Percentiles rank a stretch among this genome's conserved stretches.
phyloP scores from a whole-genome alignment of 2,797 vertebrate species.

The Euphonia xanthogaster region DNA sequence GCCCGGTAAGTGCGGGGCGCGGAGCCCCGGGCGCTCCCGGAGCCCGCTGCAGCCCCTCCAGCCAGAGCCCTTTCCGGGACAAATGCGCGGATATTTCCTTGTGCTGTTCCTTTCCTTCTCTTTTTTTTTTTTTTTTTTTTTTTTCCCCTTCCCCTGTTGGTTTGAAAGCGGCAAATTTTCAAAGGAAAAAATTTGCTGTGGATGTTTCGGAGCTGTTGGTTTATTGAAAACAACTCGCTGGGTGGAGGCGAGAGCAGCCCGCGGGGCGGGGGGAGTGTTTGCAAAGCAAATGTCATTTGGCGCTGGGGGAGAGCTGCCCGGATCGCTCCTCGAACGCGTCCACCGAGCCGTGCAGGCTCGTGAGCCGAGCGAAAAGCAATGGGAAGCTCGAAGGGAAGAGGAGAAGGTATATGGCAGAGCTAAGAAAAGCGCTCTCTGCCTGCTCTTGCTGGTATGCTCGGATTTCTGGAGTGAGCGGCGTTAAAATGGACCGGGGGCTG shows the following conservation, averaged over 20 bases:
- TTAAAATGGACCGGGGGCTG: not conserved
- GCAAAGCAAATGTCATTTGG: not conserved
- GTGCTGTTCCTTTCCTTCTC: not conserved
- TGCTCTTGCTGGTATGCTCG: not conserved
- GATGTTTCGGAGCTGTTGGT: not conserved
- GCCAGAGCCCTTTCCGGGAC: not conserved
- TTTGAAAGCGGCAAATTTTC: not conserved
- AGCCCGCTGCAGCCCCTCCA: not conserved
- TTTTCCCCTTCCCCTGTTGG: accelerated
- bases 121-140: too few relatives aligned
- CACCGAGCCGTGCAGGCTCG: not conserved
- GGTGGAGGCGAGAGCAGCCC: slow-evolving; percentile 14
- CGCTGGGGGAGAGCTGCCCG: not conserved
- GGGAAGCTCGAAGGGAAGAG: not conserved
- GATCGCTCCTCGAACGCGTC: not conserved
- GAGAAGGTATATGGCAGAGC: not conserved
- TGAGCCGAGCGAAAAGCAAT: not conserved
- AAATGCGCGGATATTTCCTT: not conserved
- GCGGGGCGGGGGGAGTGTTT: not conserved
- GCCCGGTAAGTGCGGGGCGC: not conserved
- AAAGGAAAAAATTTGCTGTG: not conserved
- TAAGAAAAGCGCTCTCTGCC: not conserved
- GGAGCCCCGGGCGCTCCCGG: not conserved
- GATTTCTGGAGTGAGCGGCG: not conserved
- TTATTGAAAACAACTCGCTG: not conserved